Evolutionary conservation across 2,797 vertebrate genomes (phyloP), one percentile per base, ranked within the genome.

Genomic region (Hydrolagus colliei): DNA sequence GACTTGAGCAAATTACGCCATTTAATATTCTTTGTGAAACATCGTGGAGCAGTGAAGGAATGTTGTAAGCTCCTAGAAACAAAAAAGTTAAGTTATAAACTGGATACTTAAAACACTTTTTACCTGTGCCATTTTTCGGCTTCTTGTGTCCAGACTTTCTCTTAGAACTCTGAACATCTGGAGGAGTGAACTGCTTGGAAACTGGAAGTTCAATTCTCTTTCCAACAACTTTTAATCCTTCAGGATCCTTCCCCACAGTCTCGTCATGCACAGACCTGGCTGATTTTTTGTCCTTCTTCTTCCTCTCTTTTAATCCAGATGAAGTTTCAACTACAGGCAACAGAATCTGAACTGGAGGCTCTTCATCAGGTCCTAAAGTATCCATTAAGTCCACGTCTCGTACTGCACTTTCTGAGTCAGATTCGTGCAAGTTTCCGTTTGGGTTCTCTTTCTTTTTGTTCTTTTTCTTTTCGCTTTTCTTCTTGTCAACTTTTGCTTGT

Each of bases 381-480:
- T 98, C 96, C 0, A 92, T 89, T 59, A 93, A 86, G 78, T 96
- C 96, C 59, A 97, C 96, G 88, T 98, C 97, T 87, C 91, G 92
- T 76, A 90, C 79, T 0, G 92, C 87, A 3, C 91, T 93, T 22
- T 98, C 97, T 8, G 98, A 97, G 88, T 99, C 97, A 0, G 96
- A 98, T 86, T 99, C 98, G 0, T 93, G 95, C 86, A 94, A 90
- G 73, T 94, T 96, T 68, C 96, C 96, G 5, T 95, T 86, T 86
- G 94, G 90, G 59, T 90, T 92, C 88, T 99, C 97, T 91, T 97
- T 99, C 93, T 97, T 99, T 92, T 97, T 98, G 90, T 94, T 96
- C 92, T 97, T 99, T 92, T 98, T 99, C 92, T 98, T 98, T 87
- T 99, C 97, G 0, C 90, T 95, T 91, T 97, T 99, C 93, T 97